A percentile compares a stretch with the other conserved stretches of the same genome.
phyloP scores from a whole-genome alignment of 2,888 invertebrate species.

The Amphipoea oculea region DNA sequence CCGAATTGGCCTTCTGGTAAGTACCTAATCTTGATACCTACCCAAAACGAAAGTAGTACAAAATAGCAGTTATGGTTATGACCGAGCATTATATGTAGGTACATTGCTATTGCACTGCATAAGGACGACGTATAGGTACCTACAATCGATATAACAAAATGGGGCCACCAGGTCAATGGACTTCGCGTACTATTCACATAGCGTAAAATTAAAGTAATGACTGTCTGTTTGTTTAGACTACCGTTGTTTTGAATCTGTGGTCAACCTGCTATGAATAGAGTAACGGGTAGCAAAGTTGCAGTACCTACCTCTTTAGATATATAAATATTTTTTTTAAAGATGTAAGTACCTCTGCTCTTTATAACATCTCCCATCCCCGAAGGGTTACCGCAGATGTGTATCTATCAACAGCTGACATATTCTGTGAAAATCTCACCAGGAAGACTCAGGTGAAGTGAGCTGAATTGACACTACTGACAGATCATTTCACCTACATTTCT shows the following conservation, averaged over 20 bases:
- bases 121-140: conserved; percentile 66
- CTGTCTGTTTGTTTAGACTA: conserved; percentile 17
- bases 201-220: conserved; percentile 38
- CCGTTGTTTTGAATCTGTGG: conserved; percentile 17
- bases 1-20: too few relatives aligned
- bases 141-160: conserved; percentile 80
- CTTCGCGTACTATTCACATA: conserved; percentile 48
- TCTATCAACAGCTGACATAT: background rate
- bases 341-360: too few relatives aligned
- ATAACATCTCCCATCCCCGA: background rate
- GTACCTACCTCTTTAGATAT: too few relatives aligned
- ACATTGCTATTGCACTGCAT: conserved; percentile 24
- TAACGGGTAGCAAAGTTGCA: too few relatives aligned
- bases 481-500: too few relatives aligned
- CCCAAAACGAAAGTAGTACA: background rate
- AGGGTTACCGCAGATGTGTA: background rate
- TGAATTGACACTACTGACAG: too few relatives aligned
- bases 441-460: too few relatives aligned
- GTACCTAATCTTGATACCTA: background rate
- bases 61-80: background rate
- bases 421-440: too few relatives aligned
- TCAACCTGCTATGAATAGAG: conserved; percentile 10
- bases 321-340: too few relatives aligned
- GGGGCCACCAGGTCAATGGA: conserved; percentile 79
- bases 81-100: background rate